Evolutionary conservation across 1,140 invertebrate genomes (phyloP).

Genomic region (Drosophila triauraria): DNA sequence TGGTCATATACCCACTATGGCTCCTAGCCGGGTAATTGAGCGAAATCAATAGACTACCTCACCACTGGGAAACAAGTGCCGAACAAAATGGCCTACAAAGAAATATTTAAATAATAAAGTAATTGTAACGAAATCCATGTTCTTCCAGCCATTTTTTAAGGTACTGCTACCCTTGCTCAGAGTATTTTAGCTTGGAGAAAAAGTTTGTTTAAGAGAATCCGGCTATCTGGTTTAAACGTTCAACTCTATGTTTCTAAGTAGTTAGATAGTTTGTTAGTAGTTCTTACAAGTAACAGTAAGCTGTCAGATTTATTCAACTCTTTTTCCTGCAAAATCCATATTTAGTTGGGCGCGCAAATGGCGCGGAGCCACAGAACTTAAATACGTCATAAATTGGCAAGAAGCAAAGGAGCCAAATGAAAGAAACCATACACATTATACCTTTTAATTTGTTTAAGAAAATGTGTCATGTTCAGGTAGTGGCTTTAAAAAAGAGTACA

Average conservation of each 20-base stretch:
- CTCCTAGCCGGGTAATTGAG: slow-evolving; percentile 8
- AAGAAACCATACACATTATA: not conserved
- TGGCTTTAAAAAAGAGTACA: not conserved
- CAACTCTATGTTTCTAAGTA: not conserved
- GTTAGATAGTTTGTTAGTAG: too few relatives aligned
- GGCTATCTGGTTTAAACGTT: too few relatives aligned
- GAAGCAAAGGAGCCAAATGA: not conserved
- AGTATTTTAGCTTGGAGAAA: not conserved
- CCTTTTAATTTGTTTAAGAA: not conserved
- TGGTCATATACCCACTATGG: slow-evolving; percentile 38
- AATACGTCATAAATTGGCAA: not conserved
- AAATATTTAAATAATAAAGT: slow-evolving; percentile 14
- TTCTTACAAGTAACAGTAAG: not conserved
- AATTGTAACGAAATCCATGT: slow-evolving; percentile 10
- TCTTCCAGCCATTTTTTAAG: not conserved
- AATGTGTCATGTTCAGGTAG: too few relatives aligned
- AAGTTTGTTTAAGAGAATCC: not conserved
- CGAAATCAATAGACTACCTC: slow-evolving; percentile 55
- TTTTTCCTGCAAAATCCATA: not conserved
- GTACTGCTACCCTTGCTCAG: not conserved
- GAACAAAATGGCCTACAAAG: not conserved
- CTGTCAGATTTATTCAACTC: not conserved
- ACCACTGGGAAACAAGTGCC: slow-evolving; percentile 1
- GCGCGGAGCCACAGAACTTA: not conserved
- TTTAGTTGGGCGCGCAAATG: not conserved